phyloP scores from a whole-genome alignment of 2,888 invertebrate species.

The Lymantria dispar region DNA sequence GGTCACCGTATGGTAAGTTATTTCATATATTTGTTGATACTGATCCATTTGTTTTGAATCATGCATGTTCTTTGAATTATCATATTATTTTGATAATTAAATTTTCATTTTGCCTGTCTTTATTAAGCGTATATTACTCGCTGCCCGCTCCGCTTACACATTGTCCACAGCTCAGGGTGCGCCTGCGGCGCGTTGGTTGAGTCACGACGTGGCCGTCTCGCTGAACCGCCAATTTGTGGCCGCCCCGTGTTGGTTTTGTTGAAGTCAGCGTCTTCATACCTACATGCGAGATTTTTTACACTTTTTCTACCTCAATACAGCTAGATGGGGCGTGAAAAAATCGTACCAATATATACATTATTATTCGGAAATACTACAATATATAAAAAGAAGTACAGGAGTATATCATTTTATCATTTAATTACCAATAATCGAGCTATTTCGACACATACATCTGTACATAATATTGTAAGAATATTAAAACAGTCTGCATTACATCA shows the following conservation, averaged over 20 bases:
- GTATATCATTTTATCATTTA: constrained; percentile 26
- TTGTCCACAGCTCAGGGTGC: constrained; percentile 23
- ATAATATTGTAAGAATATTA: background rate
- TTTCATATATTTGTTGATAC: too few relatives aligned
- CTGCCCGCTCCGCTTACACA: constrained; percentile 43
- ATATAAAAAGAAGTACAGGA: constrained; percentile 31
- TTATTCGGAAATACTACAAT: constrained; percentile 39
- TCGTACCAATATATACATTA: constrained; percentile 32
- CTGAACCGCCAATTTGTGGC: constrained; percentile 80
- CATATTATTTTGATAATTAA: too few relatives aligned
- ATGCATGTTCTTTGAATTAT: too few relatives aligned
- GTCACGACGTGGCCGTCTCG: constrained; percentile 74
- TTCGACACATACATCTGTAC: too few relatives aligned
- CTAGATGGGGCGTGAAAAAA: constrained; percentile 45
- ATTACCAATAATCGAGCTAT: background rate
- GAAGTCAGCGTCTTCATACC: constrained; percentile 75
- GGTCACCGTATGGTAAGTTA: too few relatives aligned
- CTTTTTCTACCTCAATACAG: constrained; percentile 55
- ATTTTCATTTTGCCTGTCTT: too few relatives aligned
- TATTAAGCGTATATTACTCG: constrained; percentile 6
- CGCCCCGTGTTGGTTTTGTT: constrained; percentile 80
- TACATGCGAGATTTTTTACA: constrained; percentile 59
- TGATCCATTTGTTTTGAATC: too few relatives aligned
- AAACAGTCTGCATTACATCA: background rate
- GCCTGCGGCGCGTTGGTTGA: constrained; percentile 67